A percentile compares a stretch with the other conserved stretches of the same genome.
Evolutionary conservation across 2,888 invertebrate genomes (phyloP).

Genomic region (Catocala nupta): DNA sequence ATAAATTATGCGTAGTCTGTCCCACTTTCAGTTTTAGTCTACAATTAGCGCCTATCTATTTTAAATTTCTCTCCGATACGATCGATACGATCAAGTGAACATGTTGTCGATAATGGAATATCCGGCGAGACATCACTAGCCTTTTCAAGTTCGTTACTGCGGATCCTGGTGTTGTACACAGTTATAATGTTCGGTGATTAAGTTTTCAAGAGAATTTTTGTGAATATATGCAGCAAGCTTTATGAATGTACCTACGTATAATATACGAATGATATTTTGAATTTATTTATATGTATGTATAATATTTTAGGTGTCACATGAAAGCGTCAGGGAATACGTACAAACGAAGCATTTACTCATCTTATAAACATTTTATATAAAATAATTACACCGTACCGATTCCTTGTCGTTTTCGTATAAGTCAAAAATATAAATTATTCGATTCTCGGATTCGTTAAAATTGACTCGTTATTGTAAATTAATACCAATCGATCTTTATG

Average conservation of each 20-base stretch:
- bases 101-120: constrained; percentile 10
- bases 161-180: constrained; percentile 22
- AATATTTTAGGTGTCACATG: constrained; percentile 65
- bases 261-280: constrained; percentile 70
- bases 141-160: constrained; percentile 11
- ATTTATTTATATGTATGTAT: constrained; percentile 77
- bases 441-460: constrained; percentile 65
- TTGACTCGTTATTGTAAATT: constrained; percentile 75
- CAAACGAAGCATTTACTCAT: constrained; percentile 71
- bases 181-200: constrained; percentile 61
- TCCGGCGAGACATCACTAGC: constrained; percentile 13
- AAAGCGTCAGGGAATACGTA: constrained; percentile 69
- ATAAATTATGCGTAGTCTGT: constrained; percentile 26
- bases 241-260: constrained; percentile 76
- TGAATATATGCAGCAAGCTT: constrained; percentile 74
- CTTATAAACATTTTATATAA: constrained; percentile 54
- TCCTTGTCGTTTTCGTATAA: constrained; percentile 71
- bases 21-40: constrained; percentile 25
- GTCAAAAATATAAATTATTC: constrained; percentile 66
- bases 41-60: constrained; percentile 29
- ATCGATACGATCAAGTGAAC: constrained; percentile 25
- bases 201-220: constrained; percentile 54
- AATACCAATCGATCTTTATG: constrained; percentile 72
- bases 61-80: constrained; percentile 29
- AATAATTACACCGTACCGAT: constrained; percentile 59